Evolutionary conservation across 2,113 vertebrate genomes (phyloP), one percentile per base, ranked within the genome.

Genomic region (Ranitomeya variabilis): DNA sequence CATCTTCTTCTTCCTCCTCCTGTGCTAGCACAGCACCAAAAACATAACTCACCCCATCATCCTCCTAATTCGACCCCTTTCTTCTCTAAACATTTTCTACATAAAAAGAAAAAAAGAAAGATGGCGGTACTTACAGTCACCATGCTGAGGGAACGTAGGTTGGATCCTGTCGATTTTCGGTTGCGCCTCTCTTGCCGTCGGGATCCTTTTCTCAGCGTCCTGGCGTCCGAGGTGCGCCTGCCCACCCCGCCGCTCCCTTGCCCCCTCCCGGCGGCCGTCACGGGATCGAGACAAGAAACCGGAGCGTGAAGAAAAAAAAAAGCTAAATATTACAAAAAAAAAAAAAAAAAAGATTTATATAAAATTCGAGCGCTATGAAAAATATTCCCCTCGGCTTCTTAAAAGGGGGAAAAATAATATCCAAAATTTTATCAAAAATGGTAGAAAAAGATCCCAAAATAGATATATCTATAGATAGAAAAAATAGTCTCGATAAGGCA

Each of bases 91-190:
- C 19, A 21, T 52, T 76, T 52, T 76, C 18, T 52, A 52, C 0
- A 51, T 69, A 69, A 26, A 69, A 45, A 73, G 37, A n/a, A 23
- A 55, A 45, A 87, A 82, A 52, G 8, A 54, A 88, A 83, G 80
- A 88, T 88, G 87, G 87, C 87, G 87, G 87, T 73, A 88, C 87
- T 88, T 83, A 88, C 87, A 88, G 87, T 88, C 87, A 88, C 87
- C 87, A 88, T 88, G 87, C 87, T 88, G 73, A 88, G 80, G 87
- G 87, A 83, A 83, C 87, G 87, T 74, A 88, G 87, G 69, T 88
- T 83, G 80, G 87, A 76, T 74, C 80, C 87, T 64, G 87, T 76
- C 7, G 87, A 83, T 83, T 88, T 88, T 83, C 87, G 77, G 84
- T 81, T 85, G 89, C 84, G 57, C 12, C 89, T 82, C 78, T 86